Base-by-base conservation (phyloP, 1,140 invertebrate species). In the Bombyx mandarina region DNA sequence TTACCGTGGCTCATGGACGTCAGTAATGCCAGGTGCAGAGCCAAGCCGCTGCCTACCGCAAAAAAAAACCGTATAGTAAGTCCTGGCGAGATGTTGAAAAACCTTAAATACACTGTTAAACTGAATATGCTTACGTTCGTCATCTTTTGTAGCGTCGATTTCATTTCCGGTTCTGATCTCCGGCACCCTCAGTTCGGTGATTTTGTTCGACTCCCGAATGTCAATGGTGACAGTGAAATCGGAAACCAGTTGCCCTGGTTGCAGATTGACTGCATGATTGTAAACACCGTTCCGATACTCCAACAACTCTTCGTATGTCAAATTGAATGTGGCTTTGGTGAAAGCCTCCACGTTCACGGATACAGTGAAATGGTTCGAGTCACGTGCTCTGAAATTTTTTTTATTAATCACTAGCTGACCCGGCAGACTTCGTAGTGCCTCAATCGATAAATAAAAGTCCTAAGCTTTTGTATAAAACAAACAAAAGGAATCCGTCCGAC, bases 261-360 rank as follows among this genome's bases (percentile, higher is more conserved):
- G 89, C 46, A 93, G 75, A 69, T 92, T 92, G 9, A 92, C 83
- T 10, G 89, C 88, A 56, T 92, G 86, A 66, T 91, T 90, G 77
- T 93, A 93, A 8, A 88, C 78, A 3, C 90, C 90, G 51, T 90
- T 84, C 45, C 89, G 79, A 6, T 91, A 79, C 3, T 78, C 71
- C 8, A 93, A 73, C 6, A 93, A 66, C 77, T 93, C 91, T 75
- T 93, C 92, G 67, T 93, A 93, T 0, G 90, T 91, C 52, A 93
- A 73, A 63, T 92, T 91, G 75, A 93, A 93, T 0, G 86, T 79
- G 0, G 90, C 90, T 67, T 89, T 89, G 5, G 81, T 89, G 50
- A 88, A 74, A 0, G 90, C 77, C 67, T 91, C 91, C 8, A 93
- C 75, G 67, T 93, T 93, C 6, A 92, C 89, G 2, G 89, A 89